These are phyloP conservation scores for Peromyscus attwateri DNA, from an alignment of 2,797 vertebrate species.

Conservation along the genomic window DNA sequence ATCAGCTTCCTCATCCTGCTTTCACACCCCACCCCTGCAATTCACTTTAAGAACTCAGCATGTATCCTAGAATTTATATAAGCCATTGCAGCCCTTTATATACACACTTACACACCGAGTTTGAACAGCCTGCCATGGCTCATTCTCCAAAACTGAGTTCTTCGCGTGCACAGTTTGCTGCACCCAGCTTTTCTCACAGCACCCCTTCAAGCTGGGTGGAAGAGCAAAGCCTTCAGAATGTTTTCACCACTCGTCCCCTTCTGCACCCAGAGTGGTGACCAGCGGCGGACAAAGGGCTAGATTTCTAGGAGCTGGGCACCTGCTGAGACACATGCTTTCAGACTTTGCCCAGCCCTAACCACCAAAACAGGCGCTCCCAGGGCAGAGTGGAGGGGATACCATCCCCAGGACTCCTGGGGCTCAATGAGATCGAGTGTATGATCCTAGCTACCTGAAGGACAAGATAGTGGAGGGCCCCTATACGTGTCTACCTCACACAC, in stretches of 20 bases:
- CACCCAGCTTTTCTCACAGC: not conserved
- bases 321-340: rapidly evolving
- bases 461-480: rapidly evolving
- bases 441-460: not conserved
- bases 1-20: not conserved
- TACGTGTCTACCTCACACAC: rapidly evolving
- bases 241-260: not conserved
- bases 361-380: not conserved
- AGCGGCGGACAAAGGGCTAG: not conserved
- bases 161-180: not conserved
- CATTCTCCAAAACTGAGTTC: conserved; percentile 26
- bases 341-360: not conserved
- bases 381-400: not conserved
- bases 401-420: not conserved
- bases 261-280: not conserved
- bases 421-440: rapidly evolving
- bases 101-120: not conserved
- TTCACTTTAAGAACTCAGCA: not conserved
- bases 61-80: not conserved
- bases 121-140: not conserved
- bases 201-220: not conserved
- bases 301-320: not conserved
- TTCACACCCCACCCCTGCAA: not conserved
- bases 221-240: not conserved
- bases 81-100: not conserved